Base-by-base conservation (phyloP, 2,797 vertebrate species). In the Coracias cyanogaster region DNA sequence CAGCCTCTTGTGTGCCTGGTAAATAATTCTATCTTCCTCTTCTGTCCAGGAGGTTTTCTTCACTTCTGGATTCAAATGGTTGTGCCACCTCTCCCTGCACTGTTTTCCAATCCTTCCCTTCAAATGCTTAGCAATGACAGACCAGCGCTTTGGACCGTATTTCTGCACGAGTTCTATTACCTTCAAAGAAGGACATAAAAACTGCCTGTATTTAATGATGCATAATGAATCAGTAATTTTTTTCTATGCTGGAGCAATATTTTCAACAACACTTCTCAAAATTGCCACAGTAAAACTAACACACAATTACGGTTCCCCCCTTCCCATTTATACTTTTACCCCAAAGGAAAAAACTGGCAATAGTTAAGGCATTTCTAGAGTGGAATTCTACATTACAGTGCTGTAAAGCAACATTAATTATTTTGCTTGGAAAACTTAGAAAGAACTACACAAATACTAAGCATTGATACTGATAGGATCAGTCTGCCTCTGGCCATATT, bases 11-110 rank as follows among this genome's bases (percentile, higher is more conserved):
- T 99, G 99, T 49, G 99, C 99, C 97, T 99, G 99, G 98, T 99
- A 99, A 98, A 99, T 99, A 98, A 99, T 99, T 94, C 99, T 98
- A 98, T 99, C 99, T 98, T 99, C 99, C 97, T 99, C 99, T 98
- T 99, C 99, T 12, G 99, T 99, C 99, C 99, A 99, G 77, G 99
- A 99, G 37, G 99, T 99, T 99, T 99, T 99, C 98, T 99, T 99
- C 97, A 99, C 99, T 99, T 99, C 99, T 51, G 99, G 99, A 98
- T 99, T 99, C 97, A 99, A 98, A 97, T 99, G 99, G 98, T 99
- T 99, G 98, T 99, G 99, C 99, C 99, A 99, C 97, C 99, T 99
- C 97, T 99, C 99, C 51, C 99, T 98, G 97, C 99, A 99, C 98
- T 99, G 99, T 96, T 99, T 99, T 93, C 99, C 99, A 79, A 99